Evolutionary conservation across 2,888 invertebrate genomes (phyloP).

Genomic region (Megalurothrips usitatus): DNA sequence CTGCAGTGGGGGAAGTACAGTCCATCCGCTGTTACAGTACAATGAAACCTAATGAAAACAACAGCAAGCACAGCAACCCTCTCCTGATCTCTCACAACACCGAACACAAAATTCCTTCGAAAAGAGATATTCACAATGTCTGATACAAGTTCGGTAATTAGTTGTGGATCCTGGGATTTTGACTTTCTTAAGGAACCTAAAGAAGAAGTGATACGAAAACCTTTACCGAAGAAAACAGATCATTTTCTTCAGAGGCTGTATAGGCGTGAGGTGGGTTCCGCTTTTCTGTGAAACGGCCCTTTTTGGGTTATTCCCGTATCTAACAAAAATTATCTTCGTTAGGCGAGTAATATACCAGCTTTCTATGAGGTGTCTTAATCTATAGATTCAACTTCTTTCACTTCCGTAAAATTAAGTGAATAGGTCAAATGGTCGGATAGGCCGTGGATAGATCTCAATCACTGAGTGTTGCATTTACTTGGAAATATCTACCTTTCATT

Average conservation of each 20-base stretch:
- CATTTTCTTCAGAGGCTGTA: conserved; percentile 5
- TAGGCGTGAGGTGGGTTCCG: background rate
- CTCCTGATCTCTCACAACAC: background rate
- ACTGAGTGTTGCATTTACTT: background rate
- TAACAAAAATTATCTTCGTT: background rate
- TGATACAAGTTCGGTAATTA: background rate
- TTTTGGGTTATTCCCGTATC: background rate
- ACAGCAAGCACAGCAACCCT: background rate
- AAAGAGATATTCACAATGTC: background rate
- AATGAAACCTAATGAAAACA: background rate
- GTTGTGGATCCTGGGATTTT: background rate
- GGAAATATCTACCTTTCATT: background rate
- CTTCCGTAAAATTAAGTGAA: background rate
- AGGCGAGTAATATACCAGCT: background rate
- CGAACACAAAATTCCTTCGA: background rate
- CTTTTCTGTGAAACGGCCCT: background rate
- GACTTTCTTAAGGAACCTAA: background rate
- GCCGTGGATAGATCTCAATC: background rate
- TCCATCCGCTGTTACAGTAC: no score
- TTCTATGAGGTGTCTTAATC: background rate
- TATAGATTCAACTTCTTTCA: background rate
- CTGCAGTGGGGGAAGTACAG: no score
- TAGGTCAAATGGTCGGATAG: background rate
- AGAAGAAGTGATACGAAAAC: background rate
- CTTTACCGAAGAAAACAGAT: background rate